Evolutionary conservation across 1,140 invertebrate species (phyloP), one percentile per base, ranked within the genome.

Genomic region (Triops cancriformis): DNA sequence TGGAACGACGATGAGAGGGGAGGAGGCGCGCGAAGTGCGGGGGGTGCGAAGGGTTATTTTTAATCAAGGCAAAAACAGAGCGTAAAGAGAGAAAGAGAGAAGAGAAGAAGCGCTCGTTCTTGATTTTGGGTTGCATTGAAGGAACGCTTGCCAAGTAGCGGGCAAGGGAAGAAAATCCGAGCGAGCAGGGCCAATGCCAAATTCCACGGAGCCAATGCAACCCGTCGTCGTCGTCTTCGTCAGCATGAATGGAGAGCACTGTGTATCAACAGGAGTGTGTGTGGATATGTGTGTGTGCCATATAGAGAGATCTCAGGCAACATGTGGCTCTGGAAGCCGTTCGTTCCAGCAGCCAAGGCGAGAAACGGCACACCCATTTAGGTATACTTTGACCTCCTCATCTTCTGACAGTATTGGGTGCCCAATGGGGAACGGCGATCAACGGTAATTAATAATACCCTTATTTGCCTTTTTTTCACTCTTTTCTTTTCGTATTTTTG

Each of bases 221-320:
- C 51, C 51, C 51, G 51, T 64, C 45, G 45, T 23, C 45, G 31
- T 37, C 45, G 45, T 64, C 51, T 5, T 64, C 51, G 51, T 23
- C 51, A 64, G 51, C 51, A 64, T 64, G 51, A 64, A 64, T 64
- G 51, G 51, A 64, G 51, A 64, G 51, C 51, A 64, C 51, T 64
- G 51, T 64, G 51, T 23, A 64, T 64, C 51, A 18, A 64, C 51
- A 64, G 18, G 18, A n/a, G n/a, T n/a, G n/a, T n/a, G n/a, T n/a
- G n/a, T n/a, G n/a, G n/a, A n/a, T n/a, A n/a, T n/a, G 51, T 64
- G 51, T 64, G 23, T 64, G 23, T 23, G 51, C 51, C 31, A 37
- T 37, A 64, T 23, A 64, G 18, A 64, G 14, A 18, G 10, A 18
- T 64, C n/a, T n/a, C n/a, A 64, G 14, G 51, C 51, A 64, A 64